Base-by-base conservation (phyloP, 2,113 vertebrate genomes). In the Apodemus sylvaticus region DNA sequence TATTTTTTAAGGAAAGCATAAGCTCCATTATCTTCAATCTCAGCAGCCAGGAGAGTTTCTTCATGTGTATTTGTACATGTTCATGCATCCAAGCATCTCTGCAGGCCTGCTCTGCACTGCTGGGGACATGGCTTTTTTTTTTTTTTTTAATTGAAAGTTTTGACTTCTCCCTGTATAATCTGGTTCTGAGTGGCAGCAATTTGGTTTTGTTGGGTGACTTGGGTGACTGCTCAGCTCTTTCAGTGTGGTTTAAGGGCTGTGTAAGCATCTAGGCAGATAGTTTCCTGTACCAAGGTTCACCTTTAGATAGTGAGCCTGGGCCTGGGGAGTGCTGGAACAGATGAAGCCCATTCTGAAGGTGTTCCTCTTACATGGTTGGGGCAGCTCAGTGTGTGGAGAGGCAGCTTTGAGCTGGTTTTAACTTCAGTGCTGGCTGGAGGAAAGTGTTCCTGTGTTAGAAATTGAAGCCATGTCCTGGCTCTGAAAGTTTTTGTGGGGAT, bases 11-110 rank as follows among this genome's bases (percentile, higher is more conserved):
- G 55, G 55, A 74, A 60, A 1, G 0, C 7, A 3, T 10, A 1
- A 51, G 14, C 48, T 9, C 9, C 7, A 17, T 9, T n/a, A 31
- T 74, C 39, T 79, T 10, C 0, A 13, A 9, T 60, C 42, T 86
- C n/a, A 7, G 24, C 31, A 51, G 42, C 51, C 0, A 3, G 55
- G 66, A 45, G 7, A 31, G 31, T 3, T 1, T 81, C 82, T 94
- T 62, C 20, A 0, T 14, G 9, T 22, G 42, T 7, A 12, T 20
- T 17, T 17, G 2, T 17, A 29, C 48, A 26, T 31, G 2, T 7
- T 4, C 12, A 1, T 13, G 4, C 11, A 1, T 22, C 0, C 12
- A 14, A 20, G 0, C 31, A 19, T 55, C 22, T 42, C 60, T 85
- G n/a, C 55, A 53, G 22, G n/a, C 5, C 9, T 74, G 39, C 7